Conservation (phyloP, 35 echinoderm and acorn worm species). For the Hemicentrotus pulcherrimus region DNA sequence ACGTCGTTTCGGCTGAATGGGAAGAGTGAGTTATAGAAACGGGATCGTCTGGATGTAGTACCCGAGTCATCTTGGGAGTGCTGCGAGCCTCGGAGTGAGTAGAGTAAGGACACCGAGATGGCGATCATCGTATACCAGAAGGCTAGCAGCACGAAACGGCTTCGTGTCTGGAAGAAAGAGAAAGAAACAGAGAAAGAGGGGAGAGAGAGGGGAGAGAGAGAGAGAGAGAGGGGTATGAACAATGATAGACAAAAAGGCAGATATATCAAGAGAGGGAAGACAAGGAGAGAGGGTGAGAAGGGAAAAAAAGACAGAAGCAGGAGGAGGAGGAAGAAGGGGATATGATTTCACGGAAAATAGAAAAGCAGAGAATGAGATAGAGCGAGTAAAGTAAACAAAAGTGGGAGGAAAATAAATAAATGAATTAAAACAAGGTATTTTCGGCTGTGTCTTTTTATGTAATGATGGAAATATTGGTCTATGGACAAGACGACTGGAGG, state of each 20-base stretch:
- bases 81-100: neutral
- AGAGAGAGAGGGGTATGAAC: neutral
- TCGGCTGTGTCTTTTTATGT: no score
- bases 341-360: neutral
- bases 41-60: neutral
- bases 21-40: slow-evolving; percentile 30
- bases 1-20: neutral
- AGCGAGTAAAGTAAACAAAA: no score
- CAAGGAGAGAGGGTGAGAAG: neutral
- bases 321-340: neutral
- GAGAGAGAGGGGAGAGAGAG: neutral
- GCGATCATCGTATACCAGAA: slow-evolving; percentile 27
- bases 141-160: slow-evolving; percentile 20
- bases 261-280: neutral
- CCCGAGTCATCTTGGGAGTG: slow-evolving; percentile 7
- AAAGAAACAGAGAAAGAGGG: neutral
- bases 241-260: neutral
- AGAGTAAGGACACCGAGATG: slow-evolving; percentile 1
- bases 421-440: no score
- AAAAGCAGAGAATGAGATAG: neutral
- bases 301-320: neutral
- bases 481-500: no score
- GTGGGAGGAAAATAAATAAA: no score
- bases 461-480: no score
- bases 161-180: slow-evolving; percentile 25